Evolutionary conservation across 1,140 invertebrate species (phyloP), one percentile per base, ranked within the genome.

Genomic region (Musca vetustissima): DNA sequence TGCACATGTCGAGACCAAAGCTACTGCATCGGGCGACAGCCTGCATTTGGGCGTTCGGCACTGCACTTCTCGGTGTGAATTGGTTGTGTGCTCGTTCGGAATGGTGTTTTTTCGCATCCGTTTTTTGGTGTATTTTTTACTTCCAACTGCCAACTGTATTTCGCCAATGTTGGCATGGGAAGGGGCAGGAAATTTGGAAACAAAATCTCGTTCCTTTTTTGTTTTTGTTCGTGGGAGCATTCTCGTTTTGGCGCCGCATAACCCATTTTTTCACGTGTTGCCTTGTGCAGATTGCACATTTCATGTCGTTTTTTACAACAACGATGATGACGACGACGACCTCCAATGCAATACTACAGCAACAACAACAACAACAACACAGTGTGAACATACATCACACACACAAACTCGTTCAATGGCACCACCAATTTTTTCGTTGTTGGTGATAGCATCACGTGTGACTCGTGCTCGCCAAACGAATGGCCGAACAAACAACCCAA

Each of bases 241-340:
- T 59, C 55, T 59, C 32, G 55, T 59, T 59, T 61, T 61, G 57
- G 57, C 57, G 57, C 57, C 57, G 57, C 57, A 61, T 36, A 61
- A 17, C 28, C 28, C 57, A 61, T 61, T 61, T 61, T 61, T 61
- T 61, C 57, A 61, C 57, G 57, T 61, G 57, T 14, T 61, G 6
- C 36, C 36, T 43, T 43, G 6, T 43, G 57, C 57, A 61, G 36
- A 43, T 43, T 61, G 17, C 28, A 61, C 57, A 43, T 43, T 61
- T 61, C 28, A 43, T 43, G 36, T 4, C 36, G 57, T 61, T 61
- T 61, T 61, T 61, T 61, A 61, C 57, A 61, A 36, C 8, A 61
- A 52, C 17, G 36, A 6, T 43, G 36, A 43, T 43, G 36, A 43
- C 11, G 36, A 43, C 36, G 4, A 43, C 36, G 11, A 43, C 36